phyloP scores from a whole-genome alignment of 1,140 invertebrate genomes.

The Xylocopa sonorina region DNA sequence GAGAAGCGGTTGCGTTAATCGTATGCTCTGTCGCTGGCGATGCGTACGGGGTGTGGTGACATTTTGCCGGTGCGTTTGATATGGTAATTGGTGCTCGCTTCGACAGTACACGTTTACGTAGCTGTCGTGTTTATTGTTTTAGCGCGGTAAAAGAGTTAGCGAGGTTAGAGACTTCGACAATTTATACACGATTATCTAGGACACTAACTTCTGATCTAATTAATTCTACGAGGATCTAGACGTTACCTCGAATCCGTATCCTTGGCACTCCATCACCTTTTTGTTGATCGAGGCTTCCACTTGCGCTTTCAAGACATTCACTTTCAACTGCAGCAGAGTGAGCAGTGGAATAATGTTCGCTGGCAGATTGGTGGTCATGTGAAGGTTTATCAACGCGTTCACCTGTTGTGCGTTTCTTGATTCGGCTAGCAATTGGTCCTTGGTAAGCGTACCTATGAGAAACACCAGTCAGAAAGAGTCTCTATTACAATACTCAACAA shows the following conservation, averaged over 20 bases:
- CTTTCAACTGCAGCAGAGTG: constrained; percentile 75
- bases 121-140: no score
- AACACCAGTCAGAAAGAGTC: no score
- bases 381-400: constrained; percentile 75
- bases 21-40: background rate
- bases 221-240: no score
- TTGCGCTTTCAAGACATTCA: constrained; percentile 73
- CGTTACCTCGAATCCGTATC: constrained; percentile 65
- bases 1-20: constrained; percentile 2
- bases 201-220: no score
- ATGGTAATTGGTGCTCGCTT: no score
- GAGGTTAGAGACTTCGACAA: no score
- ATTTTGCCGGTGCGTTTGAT: background rate
- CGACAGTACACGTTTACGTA: no score
- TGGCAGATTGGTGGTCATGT: constrained; percentile 74
- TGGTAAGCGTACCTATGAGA: constrained; percentile 63
- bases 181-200: no score
- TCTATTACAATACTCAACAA: no score
- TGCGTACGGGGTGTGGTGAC: background rate
- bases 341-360: constrained; percentile 72
- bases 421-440: constrained; percentile 75
- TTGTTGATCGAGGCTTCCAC: constrained; percentile 72
- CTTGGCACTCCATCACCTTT: constrained; percentile 74
- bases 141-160: no score
- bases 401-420: constrained; percentile 73